A percentile compares a stretch with the other conserved stretches of the same genome.
Conservation (phyloP, 64 coral and sea anemone genomes). For the Platygyra sinensis region DNA sequence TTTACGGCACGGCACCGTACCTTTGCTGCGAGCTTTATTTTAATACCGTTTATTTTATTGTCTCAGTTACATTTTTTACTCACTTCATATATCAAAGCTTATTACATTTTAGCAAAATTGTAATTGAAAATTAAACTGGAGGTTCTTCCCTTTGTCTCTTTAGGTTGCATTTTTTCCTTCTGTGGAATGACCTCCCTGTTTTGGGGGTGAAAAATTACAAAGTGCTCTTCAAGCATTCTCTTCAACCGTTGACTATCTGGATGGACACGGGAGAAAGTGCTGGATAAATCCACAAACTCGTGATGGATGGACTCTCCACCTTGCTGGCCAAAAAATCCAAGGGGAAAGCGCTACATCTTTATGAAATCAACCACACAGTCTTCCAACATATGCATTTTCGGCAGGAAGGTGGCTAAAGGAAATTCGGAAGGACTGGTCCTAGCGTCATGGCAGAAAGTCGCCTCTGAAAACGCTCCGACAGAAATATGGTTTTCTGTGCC, state of each 20-base stretch:
- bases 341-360: neutral
- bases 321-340: slow-evolving; percentile 28
- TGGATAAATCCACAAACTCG: slow-evolving; percentile 26
- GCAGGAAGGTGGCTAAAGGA: slow-evolving; percentile 1
- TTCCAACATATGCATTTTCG: slow-evolving; percentile 40
- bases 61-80: too few relatives aligned
- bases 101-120: too few relatives aligned
- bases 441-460: too few relatives aligned
- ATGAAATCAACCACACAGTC: slow-evolving; percentile 42
- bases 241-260: slow-evolving; percentile 20
- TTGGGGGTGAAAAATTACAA: slow-evolving; percentile 17
- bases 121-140: too few relatives aligned
- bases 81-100: too few relatives aligned
- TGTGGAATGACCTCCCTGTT: slow-evolving; percentile 47
- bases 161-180: neutral
- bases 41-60: too few relatives aligned
- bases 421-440: too few relatives aligned
- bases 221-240: slow-evolving; percentile 33
- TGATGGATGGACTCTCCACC: slow-evolving; percentile 25
- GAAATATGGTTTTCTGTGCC: too few relatives aligned
- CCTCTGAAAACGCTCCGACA: too few relatives aligned
- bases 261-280: slow-evolving; percentile 1
- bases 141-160: neutral
- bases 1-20: too few relatives aligned
- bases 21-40: too few relatives aligned